Evolutionary conservation across 2,113 vertebrate genomes (phyloP), one percentile per base, ranked within the genome.

Genomic region (Paradoxurus hermaphroditus): DNA sequence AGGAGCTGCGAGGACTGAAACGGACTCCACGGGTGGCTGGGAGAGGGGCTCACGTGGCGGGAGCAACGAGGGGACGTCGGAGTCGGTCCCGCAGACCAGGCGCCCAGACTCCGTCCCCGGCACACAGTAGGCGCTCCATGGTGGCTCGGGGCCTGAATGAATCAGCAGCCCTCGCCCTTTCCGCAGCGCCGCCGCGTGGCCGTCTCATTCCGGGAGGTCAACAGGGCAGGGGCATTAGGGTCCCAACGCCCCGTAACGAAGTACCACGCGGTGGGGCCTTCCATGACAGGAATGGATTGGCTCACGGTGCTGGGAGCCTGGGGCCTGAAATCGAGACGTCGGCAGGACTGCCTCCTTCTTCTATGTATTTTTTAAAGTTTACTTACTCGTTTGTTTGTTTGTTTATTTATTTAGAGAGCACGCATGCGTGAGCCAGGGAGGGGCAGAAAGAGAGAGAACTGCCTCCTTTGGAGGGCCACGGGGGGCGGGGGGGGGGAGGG

Each of bases 201-300:
- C 1, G 0, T 36, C 62, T 29, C 36, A 4, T 9, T 44, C 49
- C 12, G 21, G 90, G 21, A 36, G 15, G 12, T 39, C 5, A 1
- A 14, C 18, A 1, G 25, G 70, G 25, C 46, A 59, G 63, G 34
- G 3, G 68, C n/a, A 0, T 67, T 41, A 14, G 36, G 7, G 15
- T 82, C 4, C 34, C 6, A 14, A 72, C 2, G 53, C 31, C 25
- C 56, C 5, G 16, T 23, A 12, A 41, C 18, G 2, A 34, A 56
- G 63, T 34, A 7, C 56, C 29, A 4, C 0, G 1, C 1, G 12
- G 11, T 0, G 3, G 23, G n/a, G 8, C 2, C 39, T 46, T 29
- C 34, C 36, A 19, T 1, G 0, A 3, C 4, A n/a, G 12, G 14
- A 0, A 1, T 4, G 31, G 53, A 3, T 6, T 51, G n/a, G 23